Percentiles rank a stretch among this genome's conserved stretches.
Conservation (phyloP, 1,140 invertebrate genomes). For the Drosophila busckii region DNA sequence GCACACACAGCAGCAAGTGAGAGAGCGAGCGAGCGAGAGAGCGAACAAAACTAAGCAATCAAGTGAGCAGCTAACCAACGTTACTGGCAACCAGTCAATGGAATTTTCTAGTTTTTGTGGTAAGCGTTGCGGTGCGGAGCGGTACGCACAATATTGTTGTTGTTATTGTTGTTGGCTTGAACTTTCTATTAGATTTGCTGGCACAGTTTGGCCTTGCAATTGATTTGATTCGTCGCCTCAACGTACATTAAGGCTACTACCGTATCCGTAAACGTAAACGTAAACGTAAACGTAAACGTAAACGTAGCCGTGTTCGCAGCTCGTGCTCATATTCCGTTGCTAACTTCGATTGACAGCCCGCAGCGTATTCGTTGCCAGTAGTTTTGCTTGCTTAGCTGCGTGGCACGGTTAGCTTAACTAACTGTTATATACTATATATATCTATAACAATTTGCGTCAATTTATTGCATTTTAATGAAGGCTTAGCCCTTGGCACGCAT, state of each 20-base stretch:
- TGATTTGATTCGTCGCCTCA: conserved; percentile 19
- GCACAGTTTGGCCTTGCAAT: conserved; percentile 18
- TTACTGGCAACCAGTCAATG: conserved; percentile 57
- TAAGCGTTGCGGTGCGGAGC: too few species aligned
- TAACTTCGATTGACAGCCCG: conserved; percentile 57
- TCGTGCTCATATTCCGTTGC: conserved; percentile 31
- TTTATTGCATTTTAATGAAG: conserved; percentile 44
- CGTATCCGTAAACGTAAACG: not conserved
- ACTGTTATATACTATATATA: conserved; percentile 39
- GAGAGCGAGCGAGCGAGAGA: not conserved
- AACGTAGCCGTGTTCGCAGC: conserved; percentile 25
- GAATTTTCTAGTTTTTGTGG: conserved; percentile 41
- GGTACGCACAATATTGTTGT: too few species aligned
- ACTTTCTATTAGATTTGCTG: conserved; percentile 52
- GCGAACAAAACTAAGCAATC: not conserved
- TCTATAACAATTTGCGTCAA: conserved; percentile 38
- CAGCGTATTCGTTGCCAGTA: conserved; percentile 21
- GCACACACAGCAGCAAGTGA: not conserved
- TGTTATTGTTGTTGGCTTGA: too few species aligned
- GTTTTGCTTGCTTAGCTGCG: conserved; percentile 10
- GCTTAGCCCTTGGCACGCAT: conserved; percentile 6
- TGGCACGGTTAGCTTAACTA: conserved; percentile 5
- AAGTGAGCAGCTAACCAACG: conserved; percentile 6
- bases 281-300: not conserved
- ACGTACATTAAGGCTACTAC: not conserved